Base-by-base conservation (phyloP, 2,113 vertebrate genomes). In the Colius striatus region DNA sequence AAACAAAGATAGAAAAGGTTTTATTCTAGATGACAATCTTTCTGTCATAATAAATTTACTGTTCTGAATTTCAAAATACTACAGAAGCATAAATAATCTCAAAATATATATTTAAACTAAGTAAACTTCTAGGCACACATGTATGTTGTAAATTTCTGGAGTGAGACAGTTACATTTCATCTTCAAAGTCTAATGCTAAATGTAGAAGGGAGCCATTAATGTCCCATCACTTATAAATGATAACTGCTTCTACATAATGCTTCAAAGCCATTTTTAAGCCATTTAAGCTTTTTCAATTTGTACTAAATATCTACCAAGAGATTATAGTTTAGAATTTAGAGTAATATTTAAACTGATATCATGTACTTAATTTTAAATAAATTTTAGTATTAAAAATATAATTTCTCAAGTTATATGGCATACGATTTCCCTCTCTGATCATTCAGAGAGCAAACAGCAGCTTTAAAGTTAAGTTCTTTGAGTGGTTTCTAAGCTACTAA, bases 261-360 rank as follows among this genome's bases (percentile, higher is more conserved):
- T 97, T 98, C 92, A 97, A 98, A 97, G 96, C 93, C 97, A 97
- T 97, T 97, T 97, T 97, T 97, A 97, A 98, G 94, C 76, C 93
- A 97, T 97, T 97, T 98, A 97, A 98, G 92, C 93, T 97, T 96
- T 96, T 98, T 97, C 95, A 97, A 95, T 98, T 98, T 97, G 89
- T 89, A 84, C 94, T 96, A 97, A 97, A 97, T 96, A 97, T 97
- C 86, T 96, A 97, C 94, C 93, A 94, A 96, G 96, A 98, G 94
- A 97, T 95, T 95, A 96, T 85, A 91, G 86, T 97, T 97, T 97
- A 96, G 95, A 97, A 97, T 96, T 95, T 97, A 97, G 94, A 93
- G 88, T 78, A 97, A 94, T 96, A 97, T 97, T 97, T 96, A 95
- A 97, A 98, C 94, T 96, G 83, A 96, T 96, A 86, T 30, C 29